phyloP scores from a whole-genome alignment of 1,140 invertebrate species.

The Drosophila orena region DNA sequence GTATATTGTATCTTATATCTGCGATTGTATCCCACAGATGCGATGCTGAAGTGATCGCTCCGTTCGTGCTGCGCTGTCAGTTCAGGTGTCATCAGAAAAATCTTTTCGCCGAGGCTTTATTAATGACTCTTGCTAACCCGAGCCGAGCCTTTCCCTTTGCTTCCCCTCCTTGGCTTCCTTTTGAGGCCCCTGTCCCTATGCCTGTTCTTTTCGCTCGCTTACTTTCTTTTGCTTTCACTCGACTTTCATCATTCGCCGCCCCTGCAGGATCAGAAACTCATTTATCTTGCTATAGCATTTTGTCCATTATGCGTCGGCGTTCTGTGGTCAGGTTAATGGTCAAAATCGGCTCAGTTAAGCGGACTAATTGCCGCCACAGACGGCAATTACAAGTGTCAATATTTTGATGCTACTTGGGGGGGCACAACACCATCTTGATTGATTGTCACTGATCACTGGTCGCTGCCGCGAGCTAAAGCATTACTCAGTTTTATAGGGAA shows the following conservation, averaged over 20 bases:
- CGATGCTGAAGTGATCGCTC: slow-evolving; percentile 65
- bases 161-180: slow-evolving; percentile 40
- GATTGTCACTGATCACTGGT: slow-evolving; percentile 18
- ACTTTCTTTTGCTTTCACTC: slow-evolving; percentile 72
- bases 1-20: slow-evolving; percentile 26
- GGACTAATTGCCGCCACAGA: slow-evolving; percentile 74
- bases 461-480: not conserved
- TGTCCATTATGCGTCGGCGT: slow-evolving; percentile 13
- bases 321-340: slow-evolving; percentile 62
- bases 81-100: slow-evolving; percentile 80
- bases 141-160: slow-evolving; percentile 47
- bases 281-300: slow-evolving; percentile 60
- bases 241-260: slow-evolving; percentile 65
- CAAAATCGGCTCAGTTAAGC: slow-evolving; percentile 55
- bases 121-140: slow-evolving; percentile 68
- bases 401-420: slow-evolving; percentile 60
- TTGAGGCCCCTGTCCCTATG: not conserved
- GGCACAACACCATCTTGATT: slow-evolving; percentile 31
- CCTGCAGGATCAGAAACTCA: slow-evolving; percentile 66
- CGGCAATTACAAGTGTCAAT: slow-evolving; percentile 72
- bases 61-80: slow-evolving; percentile 66
- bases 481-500: not conserved
- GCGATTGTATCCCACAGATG: slow-evolving; percentile 44
- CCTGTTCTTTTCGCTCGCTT: slow-evolving; percentile 39
- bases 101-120: slow-evolving; percentile 75